Evolutionary conservation across 2,888 invertebrate genomes (phyloP).

Genomic region (Dynastes tityus): DNA sequence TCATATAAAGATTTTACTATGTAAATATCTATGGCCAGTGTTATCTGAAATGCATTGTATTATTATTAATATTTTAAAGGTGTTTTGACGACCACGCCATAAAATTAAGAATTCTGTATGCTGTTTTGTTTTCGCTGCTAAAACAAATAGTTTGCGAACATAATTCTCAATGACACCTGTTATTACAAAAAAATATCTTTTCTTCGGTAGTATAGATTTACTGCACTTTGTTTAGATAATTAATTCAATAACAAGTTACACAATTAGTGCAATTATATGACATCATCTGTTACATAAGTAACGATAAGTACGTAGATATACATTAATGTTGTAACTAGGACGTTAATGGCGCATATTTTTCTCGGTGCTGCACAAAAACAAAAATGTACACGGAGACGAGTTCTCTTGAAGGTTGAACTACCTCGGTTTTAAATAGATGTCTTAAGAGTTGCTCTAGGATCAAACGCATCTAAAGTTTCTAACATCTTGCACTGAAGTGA

Average conservation of each 20-base stretch:
- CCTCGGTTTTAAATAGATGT: slow-evolving; percentile 16
- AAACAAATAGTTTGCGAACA: too few relatives aligned
- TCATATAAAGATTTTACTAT: too few relatives aligned
- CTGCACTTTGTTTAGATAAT: slow-evolving; percentile 7
- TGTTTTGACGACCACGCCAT: too few relatives aligned
- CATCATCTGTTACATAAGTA: slow-evolving; percentile 25
- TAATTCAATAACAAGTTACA: background rate
- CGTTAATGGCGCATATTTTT: background rate
- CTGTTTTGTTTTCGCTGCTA: too few relatives aligned
- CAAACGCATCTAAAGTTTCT: slow-evolving; percentile 15
- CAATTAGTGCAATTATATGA: slow-evolving; percentile 23
- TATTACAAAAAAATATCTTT: too few relatives aligned
- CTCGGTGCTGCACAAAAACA: background rate
- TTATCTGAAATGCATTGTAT: too few relatives aligned
- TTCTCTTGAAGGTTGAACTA: slow-evolving; percentile 11
- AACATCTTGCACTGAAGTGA: background rate
- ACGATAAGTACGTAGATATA: background rate
- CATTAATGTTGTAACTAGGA: background rate
- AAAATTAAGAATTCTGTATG: too few relatives aligned
- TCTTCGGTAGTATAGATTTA: too few relatives aligned
- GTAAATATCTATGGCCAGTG: too few relatives aligned
- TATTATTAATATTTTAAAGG: too few relatives aligned
- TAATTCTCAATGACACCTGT: too few relatives aligned
- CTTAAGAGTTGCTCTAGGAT: slow-evolving; percentile 9
- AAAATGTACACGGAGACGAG: slow-evolving; percentile 11